These are phyloP conservation scores for Eupleurogrammus muticus DNA, from an alignment of 2,797 vertebrate species.

Conservation along the genomic window DNA sequence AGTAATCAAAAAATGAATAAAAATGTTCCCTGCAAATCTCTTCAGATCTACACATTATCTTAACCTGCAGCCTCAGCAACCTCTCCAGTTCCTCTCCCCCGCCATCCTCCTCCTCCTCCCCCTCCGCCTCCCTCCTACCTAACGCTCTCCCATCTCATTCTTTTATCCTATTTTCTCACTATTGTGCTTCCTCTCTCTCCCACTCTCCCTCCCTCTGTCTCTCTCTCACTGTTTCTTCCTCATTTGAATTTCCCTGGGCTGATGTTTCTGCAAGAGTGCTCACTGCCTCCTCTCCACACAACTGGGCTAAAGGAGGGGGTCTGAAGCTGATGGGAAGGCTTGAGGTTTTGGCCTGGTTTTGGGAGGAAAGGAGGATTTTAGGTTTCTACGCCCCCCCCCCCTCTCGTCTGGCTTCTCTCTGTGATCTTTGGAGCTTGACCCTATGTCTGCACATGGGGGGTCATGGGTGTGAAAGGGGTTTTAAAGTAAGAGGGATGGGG, in stretches of 20 bases:
- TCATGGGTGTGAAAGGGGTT: slow-evolving; percentile 73
- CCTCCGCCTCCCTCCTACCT: slow-evolving; percentile 58
- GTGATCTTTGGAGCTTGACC: slow-evolving; percentile 89
- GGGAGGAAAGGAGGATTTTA: slow-evolving; percentile 75
- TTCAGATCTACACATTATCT: slow-evolving; percentile 85
- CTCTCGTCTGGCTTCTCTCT: slow-evolving; percentile 79
- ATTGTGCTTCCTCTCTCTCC: slow-evolving; percentile 79
- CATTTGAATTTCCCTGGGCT: slow-evolving; percentile 96
- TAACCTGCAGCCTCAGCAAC: slow-evolving; percentile 89
- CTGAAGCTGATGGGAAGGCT: slow-evolving; percentile 74
- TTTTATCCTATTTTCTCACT: slow-evolving; percentile 85
- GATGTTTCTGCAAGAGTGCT: slow-evolving; percentile 98
- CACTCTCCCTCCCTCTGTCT: slow-evolving; percentile 62
- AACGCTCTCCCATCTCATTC: slow-evolving; percentile 75
- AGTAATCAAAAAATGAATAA: slow-evolving; percentile 91
- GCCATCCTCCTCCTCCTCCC: no score
- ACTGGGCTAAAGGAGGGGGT: slow-evolving; percentile 74
- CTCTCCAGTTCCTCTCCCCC: slow-evolving; percentile 74
- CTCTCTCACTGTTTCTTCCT: slow-evolving; percentile 79
- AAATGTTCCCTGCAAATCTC: slow-evolving; percentile 88
- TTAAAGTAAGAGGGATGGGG: slow-evolving; percentile 61
- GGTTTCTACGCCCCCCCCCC: slow-evolving; percentile 55
- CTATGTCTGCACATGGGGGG: slow-evolving; percentile 83
- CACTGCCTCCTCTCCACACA: slow-evolving; percentile 81
- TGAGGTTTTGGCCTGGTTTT: slow-evolving; percentile 76